These are phyloP conservation scores for Pyrgilauda ruficollis DNA, from an alignment of 2,113 vertebrate genomes.

Conservation along the genomic window DNA sequence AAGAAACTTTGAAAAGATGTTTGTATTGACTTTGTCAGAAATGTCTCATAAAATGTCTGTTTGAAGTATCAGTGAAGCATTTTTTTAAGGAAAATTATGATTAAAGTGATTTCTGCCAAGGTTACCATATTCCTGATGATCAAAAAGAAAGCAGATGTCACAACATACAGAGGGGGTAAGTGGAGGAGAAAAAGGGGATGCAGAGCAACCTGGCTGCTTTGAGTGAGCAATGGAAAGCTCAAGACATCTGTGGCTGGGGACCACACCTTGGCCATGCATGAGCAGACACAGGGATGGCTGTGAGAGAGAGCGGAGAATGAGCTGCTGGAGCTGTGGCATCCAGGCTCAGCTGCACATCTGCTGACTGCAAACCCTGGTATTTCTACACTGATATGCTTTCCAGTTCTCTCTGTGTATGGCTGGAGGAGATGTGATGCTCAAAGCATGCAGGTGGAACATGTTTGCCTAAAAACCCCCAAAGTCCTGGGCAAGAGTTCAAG, in stretches of 20 bases:
- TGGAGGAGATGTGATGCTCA: background rate
- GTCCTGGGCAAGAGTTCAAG: background rate
- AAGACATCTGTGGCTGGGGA: background rate
- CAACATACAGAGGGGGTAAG: background rate
- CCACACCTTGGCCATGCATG: fast-evolving
- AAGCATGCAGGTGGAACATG: background rate
- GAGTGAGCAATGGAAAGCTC: background rate
- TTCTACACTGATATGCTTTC: background rate
- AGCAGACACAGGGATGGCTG: background rate
- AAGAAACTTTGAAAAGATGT: background rate
- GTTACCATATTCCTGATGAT: background rate
- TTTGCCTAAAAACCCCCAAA: background rate
- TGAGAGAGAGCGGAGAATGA: fast-evolving
- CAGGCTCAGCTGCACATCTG: background rate
- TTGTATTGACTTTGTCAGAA: background rate
- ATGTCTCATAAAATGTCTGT: background rate
- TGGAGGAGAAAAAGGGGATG: background rate
- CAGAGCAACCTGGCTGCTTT: background rate
- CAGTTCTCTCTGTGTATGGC: background rate
- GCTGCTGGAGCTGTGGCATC: background rate
- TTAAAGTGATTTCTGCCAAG: background rate
- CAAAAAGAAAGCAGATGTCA: background rate
- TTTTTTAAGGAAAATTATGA: background rate
- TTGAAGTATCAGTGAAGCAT: background rate
- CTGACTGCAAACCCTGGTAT: background rate